Evolutionary conservation across 2,888 invertebrate genomes (phyloP).

Genomic region (Tanaodytes sp.): DNA sequence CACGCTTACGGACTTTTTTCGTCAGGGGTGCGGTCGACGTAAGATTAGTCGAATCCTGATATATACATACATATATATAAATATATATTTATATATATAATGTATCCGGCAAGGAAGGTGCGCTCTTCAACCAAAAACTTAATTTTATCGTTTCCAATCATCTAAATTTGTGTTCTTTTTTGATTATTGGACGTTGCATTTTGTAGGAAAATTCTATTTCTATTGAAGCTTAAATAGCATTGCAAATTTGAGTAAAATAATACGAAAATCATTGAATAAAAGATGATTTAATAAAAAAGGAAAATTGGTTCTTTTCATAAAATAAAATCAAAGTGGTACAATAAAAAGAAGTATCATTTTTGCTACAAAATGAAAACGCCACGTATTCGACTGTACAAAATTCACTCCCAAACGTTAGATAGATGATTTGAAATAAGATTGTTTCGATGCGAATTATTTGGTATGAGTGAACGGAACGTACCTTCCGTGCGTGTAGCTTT

Average conservation of each 20-base stretch:
- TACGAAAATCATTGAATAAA: too few species aligned
- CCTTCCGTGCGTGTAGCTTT: slow-evolving; percentile 70
- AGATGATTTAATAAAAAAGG: too few species aligned
- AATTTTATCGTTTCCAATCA: too few species aligned
- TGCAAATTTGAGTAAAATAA: not conserved
- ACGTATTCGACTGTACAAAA: slow-evolving; percentile 38
- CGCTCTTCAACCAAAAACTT: slow-evolving; percentile 51
- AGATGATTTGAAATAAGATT: slow-evolving; percentile 15
- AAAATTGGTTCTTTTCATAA: too few species aligned
- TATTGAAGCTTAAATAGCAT: too few species aligned
- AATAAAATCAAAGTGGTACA: too few species aligned
- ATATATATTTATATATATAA: too few species aligned
- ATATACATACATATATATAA: too few species aligned
- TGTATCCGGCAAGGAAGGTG: slow-evolving; percentile 61
- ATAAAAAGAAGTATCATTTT: too few species aligned
- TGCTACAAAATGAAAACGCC: slow-evolving; percentile 27
- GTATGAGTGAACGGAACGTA: slow-evolving; percentile 56
- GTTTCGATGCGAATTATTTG: not conserved
- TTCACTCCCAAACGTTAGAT: slow-evolving; percentile 14
- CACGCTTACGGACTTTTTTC: too few species aligned
- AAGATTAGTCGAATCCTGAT: slow-evolving; percentile 61
- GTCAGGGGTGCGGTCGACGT: slow-evolving; percentile 53
- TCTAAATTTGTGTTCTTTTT: slow-evolving; percentile 37
- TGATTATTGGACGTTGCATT: slow-evolving; percentile 15
- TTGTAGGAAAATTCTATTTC: slow-evolving; percentile 37